A percentile compares a stretch with the other conserved stretches of the same genome.
phyloP scores from a whole-genome alignment of 2,797 vertebrate species.

The Epinephelus awoara region DNA sequence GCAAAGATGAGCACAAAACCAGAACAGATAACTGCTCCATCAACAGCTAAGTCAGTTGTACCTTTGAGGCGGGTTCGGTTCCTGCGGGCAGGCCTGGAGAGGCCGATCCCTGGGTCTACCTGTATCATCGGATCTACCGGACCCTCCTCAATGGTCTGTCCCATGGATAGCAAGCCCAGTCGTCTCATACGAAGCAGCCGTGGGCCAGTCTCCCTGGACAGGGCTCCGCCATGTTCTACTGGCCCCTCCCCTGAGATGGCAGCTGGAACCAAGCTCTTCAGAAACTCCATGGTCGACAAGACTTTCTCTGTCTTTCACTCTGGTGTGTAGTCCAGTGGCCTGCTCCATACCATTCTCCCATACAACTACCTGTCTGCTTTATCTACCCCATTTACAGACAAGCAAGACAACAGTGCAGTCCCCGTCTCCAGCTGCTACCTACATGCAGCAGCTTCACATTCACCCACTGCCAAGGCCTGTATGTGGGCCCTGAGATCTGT shows the following conservation, averaged over 20 bases:
- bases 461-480: slow-evolving; percentile 20
- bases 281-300: slow-evolving; percentile 90
- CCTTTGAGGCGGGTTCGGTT: slow-evolving; percentile 80
- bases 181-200: slow-evolving; percentile 91
- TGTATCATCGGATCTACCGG: slow-evolving; percentile 43
- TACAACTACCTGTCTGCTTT: slow-evolving; percentile 29
- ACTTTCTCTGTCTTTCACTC: slow-evolving; percentile 52
- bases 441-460: slow-evolving; percentile 26
- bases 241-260: slow-evolving; percentile 86
- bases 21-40: slow-evolving; percentile 10
- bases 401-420: slow-evolving; percentile 16
- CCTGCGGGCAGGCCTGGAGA: slow-evolving; percentile 56
- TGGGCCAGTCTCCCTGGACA: slow-evolving; percentile 85
- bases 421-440: slow-evolving; percentile 25
- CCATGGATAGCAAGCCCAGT: slow-evolving; percentile 87
- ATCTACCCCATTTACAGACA: slow-evolving; percentile 51
- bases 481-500: slow-evolving; percentile 13
- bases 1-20: slow-evolving; percentile 8
- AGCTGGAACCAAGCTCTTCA: slow-evolving; percentile 92
- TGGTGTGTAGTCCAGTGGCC: slow-evolving; percentile 40
- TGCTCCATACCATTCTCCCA: slow-evolving; percentile 49
- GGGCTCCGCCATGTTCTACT: slow-evolving; percentile 75
- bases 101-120: slow-evolving; percentile 33
- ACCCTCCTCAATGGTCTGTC: slow-evolving; percentile 88
- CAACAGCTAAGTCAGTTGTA: slow-evolving; percentile 61